Evolutionary conservation across 2,888 invertebrate genomes (phyloP).

Genomic region (Amorpha juglandis): DNA sequence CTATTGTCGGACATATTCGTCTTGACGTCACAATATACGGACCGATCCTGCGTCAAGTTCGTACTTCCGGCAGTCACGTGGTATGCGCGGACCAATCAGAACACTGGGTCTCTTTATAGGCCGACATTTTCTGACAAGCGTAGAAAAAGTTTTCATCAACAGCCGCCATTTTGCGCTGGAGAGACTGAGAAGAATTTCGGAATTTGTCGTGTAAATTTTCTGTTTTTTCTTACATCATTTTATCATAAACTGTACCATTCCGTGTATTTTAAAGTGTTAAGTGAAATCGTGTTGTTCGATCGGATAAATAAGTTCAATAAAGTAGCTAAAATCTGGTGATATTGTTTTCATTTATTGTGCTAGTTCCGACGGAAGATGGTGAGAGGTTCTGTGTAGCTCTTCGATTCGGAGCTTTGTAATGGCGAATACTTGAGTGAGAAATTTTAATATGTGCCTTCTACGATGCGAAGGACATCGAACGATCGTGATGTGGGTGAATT

Average conservation of each 20-base stretch:
- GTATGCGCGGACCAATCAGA: slow-evolving; percentile 73
- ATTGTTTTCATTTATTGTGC: slow-evolving; percentile 89
- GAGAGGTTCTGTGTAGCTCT: slow-evolving; percentile 88
- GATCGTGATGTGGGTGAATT: slow-evolving; percentile 87
- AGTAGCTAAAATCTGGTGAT: slow-evolving; percentile 84
- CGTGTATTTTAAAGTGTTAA: slow-evolving; percentile 86
- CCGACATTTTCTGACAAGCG: slow-evolving; percentile 94
- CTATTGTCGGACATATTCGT: slow-evolving; percentile 64
- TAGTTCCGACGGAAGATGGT: slow-evolving; percentile 89
- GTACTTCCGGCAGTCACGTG: slow-evolving; percentile 82
- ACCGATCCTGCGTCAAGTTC: slow-evolving; percentile 76
- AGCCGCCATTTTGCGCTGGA: slow-evolving; percentile 97
- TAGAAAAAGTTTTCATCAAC: slow-evolving; percentile 97
- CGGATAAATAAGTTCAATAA: slow-evolving; percentile 76
- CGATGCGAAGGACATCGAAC: slow-evolving; percentile 89
- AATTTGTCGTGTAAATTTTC: slow-evolving; percentile 89
- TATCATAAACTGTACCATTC: slow-evolving; percentile 83
- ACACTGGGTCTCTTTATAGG: slow-evolving; percentile 71
- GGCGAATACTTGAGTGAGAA: slow-evolving; percentile 90
- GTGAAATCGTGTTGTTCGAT: slow-evolving; percentile 79
- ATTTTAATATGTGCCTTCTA: slow-evolving; percentile 90
- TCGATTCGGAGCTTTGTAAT: slow-evolving; percentile 90
- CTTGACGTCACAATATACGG: slow-evolving; percentile 77
- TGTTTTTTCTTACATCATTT: slow-evolving; percentile 85
- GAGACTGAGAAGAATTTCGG: slow-evolving; percentile 90